phyloP scores from a whole-genome alignment of 2,113 vertebrate species.

The Sisor rabdophorus region DNA sequence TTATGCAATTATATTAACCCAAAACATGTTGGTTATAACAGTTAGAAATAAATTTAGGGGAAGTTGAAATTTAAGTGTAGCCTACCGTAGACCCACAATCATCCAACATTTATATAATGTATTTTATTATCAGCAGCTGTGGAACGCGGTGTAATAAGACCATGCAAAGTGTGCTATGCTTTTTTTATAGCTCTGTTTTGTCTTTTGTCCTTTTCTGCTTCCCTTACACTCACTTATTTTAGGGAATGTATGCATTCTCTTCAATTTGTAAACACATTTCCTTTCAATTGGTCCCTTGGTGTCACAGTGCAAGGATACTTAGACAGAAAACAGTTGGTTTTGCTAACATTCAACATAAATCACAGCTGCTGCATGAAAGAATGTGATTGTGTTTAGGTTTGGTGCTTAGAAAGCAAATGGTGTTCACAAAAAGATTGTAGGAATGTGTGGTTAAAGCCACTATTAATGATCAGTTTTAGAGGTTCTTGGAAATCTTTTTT shows the following conservation, averaged over 20 bases:
- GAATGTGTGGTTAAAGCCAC: neutral
- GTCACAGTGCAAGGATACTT: constrained; percentile 44
- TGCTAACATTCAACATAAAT: constrained; percentile 44
- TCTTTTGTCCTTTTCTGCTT: constrained; percentile 48
- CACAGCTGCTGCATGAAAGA: constrained; percentile 32
- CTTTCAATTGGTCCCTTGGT: constrained; percentile 67
- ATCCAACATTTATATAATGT: constrained; percentile 65
- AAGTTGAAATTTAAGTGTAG: too few species aligned
- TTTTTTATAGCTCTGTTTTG: constrained; percentile 60
- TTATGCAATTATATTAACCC: too few species aligned
- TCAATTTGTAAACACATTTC: constrained; percentile 67
- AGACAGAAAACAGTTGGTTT: constrained; percentile 44
- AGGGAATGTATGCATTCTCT: constrained; percentile 61
- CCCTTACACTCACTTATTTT: constrained; percentile 67
- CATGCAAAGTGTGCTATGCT: constrained; percentile 64
- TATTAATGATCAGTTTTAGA: neutral
- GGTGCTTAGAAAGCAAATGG: neutral
- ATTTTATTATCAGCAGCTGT: constrained; percentile 60
- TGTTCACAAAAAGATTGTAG: neutral
- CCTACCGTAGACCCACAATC: constrained; percentile 63
- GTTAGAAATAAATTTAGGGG: too few species aligned
- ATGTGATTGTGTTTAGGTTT: constrained; percentile 29
- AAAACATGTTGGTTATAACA: too few species aligned
- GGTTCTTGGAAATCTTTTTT: neutral
- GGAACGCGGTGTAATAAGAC: constrained; percentile 60